These are phyloP conservation scores for Ennomos quercinarius DNA, from an alignment of 2,888 invertebrate species.

Conservation along the genomic window DNA sequence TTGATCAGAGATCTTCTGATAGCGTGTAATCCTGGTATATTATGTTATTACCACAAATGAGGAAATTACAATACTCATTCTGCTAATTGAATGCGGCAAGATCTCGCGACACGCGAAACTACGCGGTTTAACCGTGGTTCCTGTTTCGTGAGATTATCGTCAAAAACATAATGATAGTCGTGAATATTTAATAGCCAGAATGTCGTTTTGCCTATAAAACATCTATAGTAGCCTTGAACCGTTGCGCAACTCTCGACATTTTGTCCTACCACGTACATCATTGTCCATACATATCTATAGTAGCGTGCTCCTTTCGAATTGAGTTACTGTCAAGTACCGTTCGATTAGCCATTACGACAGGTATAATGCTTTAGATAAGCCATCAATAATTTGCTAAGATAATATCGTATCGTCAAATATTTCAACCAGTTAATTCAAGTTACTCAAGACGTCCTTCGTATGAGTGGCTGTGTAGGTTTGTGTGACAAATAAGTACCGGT, in stretches of 20 bases:
- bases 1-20: conserved; percentile 11
- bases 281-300: conserved; percentile 41
- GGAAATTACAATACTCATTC: conserved; percentile 48
- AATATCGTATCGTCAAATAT: conserved; percentile 49
- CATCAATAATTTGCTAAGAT: conserved; percentile 42
- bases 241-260: conserved; percentile 67
- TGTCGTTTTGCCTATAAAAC: conserved; percentile 47
- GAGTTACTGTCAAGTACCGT: conserved; percentile 39
- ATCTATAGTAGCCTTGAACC: conserved; percentile 72
- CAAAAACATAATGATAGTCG: conserved; percentile 49
- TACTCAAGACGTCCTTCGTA: conserved; percentile 38
- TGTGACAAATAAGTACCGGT: conserved; percentile 12
- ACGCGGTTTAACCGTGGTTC: conserved; percentile 42
- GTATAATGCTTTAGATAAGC: conserved; percentile 45
- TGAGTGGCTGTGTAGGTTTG: conserved; percentile 18
- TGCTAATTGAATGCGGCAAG: conserved; percentile 48
- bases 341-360: conserved; percentile 48
- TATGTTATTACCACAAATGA: conserved; percentile 49
- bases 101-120: conserved; percentile 40
- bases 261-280: conserved; percentile 58
- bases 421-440: conserved; percentile 37
- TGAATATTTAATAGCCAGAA: conserved; percentile 54
- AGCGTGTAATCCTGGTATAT: conserved; percentile 39
- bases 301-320: conserved; percentile 56
- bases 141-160: conserved; percentile 41